These are phyloP conservation scores for Halisarca cf. caerulea DNA, from an alignment of 37 sponge, comb jelly and placozoan species.

Conservation along the genomic window DNA sequence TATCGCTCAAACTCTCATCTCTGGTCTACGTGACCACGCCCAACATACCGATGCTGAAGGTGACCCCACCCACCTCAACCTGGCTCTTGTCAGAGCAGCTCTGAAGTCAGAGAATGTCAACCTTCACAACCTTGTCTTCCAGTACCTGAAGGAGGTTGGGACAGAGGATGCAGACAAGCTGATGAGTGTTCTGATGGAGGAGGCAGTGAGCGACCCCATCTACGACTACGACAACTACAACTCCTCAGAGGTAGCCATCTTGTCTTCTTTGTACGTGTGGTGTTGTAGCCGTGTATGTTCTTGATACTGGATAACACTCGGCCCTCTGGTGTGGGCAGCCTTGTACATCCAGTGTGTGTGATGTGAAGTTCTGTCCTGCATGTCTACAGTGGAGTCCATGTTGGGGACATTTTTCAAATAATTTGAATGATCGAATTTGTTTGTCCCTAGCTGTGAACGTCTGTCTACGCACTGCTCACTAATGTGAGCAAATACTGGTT, in stretches of 20 bases:
- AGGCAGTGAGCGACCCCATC: background rate
- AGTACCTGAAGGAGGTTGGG: slow-evolving; percentile 24
- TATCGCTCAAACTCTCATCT: slow-evolving; percentile 1
- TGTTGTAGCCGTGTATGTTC: too few species aligned
- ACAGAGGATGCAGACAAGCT: background rate
- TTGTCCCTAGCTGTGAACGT: too few species aligned
- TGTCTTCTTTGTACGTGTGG: too few species aligned
- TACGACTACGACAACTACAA: background rate
- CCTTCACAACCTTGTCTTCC: slow-evolving; percentile 17
- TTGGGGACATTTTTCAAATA: too few species aligned
- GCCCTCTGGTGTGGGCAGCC: too few species aligned
- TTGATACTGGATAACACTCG: too few species aligned
- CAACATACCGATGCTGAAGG: slow-evolving; percentile 3
- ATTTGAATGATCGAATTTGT: too few species aligned
- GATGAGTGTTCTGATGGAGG: background rate
- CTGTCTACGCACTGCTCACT: too few species aligned
- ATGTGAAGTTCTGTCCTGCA: too few species aligned
- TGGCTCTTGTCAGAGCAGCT: background rate
- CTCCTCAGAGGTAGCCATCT: background rate
- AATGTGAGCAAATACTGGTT: too few species aligned
- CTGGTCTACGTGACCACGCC: slow-evolving; percentile 9
- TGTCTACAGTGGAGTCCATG: too few species aligned
- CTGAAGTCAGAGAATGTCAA: slow-evolving; percentile 25
- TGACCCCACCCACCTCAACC: background rate
- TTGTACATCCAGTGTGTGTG: too few species aligned